Base-by-base conservation (phyloP, 2,113 vertebrate genomes). In the Todiramphus saurophagus region DNA sequence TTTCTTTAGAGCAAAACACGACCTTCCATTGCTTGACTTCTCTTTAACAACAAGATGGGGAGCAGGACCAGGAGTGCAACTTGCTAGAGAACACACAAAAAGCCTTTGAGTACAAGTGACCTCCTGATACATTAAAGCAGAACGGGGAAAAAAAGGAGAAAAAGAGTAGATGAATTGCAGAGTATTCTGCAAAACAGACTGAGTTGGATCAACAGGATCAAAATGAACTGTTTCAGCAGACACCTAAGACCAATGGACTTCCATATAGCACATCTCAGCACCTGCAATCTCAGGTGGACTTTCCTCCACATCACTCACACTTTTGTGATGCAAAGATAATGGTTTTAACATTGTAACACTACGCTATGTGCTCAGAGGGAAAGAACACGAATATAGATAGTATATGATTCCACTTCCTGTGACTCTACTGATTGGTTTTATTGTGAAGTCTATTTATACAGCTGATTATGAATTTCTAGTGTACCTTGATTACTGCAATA, bases 401-500 rank as follows among this genome's bases (percentile, higher is more conserved):
- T 3, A 59, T 28, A 50, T 0, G 0, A 59, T 76, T 64, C 63
- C 41, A 30, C 24, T 77, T 80, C 59, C 72, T 60, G 9, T 64
- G 55, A 62, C 41, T 77, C 63, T 48, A 58, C 41, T 73, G 83
- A 90, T 77, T 83, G 59, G 66, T 63, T 93, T 96, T 89, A 95
- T 89, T 80, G 80, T 83, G 50, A 90, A 80, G 27, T 62, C 80
- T 84, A 44, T 79, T 95, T 77, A 75, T 44, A 86, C 72, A 83
- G 76, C 68, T 94, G 72, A 95, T 92, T 73, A 95, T 66, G 31
- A 94, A 95, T 92, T 96, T 80, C 76, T 83, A 73, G 63, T 44
- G 55, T 58, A 83, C 41, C 73, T 27, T 48, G 68, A 95, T 83
- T 89, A 91, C 83, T 62, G 64, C 89, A 86, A 77, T 39, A 77